A percentile compares a stretch with the other conserved stretches of the same genome.
These are phyloP conservation scores for Elephas maximus DNA, from an alignment of 2,113 vertebrate species.

Conservation along the genomic window DNA sequence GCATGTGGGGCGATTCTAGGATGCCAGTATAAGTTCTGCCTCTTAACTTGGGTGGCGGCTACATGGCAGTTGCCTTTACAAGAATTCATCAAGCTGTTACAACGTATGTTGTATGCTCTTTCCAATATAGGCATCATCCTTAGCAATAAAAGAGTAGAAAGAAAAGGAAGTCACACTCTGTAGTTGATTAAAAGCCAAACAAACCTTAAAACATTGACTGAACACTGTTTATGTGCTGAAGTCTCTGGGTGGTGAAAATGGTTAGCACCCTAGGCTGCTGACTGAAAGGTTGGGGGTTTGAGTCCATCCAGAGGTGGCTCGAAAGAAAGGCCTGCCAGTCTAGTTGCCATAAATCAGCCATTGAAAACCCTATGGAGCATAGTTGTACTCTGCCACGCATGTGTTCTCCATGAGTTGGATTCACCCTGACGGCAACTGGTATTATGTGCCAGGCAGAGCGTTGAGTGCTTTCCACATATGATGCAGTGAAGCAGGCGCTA, in stretches of 20 bases:
- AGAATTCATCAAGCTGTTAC: not conserved
- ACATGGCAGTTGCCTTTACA: not conserved
- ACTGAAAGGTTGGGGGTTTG: no score
- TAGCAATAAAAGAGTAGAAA: not conserved
- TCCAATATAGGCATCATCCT: not conserved
- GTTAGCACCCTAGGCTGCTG: no score
- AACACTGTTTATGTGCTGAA: not conserved
- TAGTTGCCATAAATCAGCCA: no score
- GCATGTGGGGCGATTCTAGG: not conserved
- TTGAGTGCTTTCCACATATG: not conserved
- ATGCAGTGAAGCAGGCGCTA: no score
- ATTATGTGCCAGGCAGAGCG: not conserved
- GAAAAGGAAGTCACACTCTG: not conserved
- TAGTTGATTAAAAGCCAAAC: not conserved
- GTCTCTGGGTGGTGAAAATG: no score
- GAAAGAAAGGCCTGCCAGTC: no score
- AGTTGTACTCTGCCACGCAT: no score
- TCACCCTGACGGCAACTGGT: no score
- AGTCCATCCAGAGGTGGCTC: no score
- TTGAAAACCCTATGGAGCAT: no score
- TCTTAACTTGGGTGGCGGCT: not conserved
- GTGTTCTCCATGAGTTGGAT: no score
- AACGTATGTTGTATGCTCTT: not conserved
- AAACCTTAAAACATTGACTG: not conserved
- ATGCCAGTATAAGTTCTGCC: not conserved